Conservation (phyloP, 2,113 vertebrate genomes). For the Ellobius talpinus region DNA sequence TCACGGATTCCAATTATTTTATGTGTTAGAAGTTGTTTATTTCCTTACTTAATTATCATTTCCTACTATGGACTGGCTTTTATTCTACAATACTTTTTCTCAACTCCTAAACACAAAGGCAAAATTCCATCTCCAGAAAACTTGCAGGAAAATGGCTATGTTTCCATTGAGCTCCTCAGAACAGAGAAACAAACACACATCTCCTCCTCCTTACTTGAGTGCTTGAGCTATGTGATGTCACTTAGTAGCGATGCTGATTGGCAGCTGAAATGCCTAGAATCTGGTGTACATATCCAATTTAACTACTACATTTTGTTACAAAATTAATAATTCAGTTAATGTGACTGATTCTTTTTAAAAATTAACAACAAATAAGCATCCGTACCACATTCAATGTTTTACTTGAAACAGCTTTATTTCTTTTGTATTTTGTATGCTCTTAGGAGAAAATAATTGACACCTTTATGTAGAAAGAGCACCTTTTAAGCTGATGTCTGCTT, state of each 20-base stretch:
- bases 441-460: background rate
- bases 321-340: constrained; percentile 18
- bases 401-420: background rate
- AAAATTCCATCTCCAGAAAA: background rate
- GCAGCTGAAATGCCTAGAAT: background rate
- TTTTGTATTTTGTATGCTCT: background rate
- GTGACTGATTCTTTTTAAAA: background rate
- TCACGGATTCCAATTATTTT: background rate
- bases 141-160: background rate
- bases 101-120: background rate
- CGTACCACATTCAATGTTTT: background rate
- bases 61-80: background rate
- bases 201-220: background rate
- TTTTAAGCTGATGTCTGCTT: background rate
- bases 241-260: background rate
- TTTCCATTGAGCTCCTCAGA: fast-evolving
- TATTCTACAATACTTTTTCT: background rate
- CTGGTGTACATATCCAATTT: background rate
- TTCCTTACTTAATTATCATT: background rate
- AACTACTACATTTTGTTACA: background rate
- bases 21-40: background rate
- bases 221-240: background rate
- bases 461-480: background rate
- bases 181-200: fast-evolving
- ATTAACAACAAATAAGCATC: constrained; percentile 8